These are phyloP conservation scores for Dryoscopus gambensis DNA, from an alignment of 2,113 vertebrate species.

Conservation along the genomic window DNA sequence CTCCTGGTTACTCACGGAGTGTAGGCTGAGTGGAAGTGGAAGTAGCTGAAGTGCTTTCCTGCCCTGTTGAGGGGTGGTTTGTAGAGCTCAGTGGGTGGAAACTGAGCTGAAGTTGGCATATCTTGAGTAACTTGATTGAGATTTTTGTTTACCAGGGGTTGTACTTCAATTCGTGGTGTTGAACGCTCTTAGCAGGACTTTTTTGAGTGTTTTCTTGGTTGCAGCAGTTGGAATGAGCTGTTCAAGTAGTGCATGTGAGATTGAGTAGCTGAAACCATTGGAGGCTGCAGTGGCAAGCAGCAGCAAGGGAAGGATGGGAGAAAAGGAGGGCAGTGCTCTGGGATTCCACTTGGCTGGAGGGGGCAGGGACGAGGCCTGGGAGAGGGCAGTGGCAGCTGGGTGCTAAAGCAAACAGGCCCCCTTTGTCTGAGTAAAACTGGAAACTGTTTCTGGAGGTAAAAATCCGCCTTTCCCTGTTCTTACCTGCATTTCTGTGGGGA, in stretches of 20 bases:
- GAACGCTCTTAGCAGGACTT: background rate
- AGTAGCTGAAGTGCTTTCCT: background rate
- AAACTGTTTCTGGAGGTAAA: background rate
- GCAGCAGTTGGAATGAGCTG: background rate
- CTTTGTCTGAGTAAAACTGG: background rate
- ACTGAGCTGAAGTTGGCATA: background rate
- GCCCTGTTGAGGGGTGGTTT: background rate
- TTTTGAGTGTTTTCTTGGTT: background rate
- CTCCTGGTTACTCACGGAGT: background rate
- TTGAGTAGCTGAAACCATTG: background rate
- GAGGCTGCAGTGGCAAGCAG: background rate
- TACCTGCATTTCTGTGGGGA: background rate
- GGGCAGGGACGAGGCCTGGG: background rate
- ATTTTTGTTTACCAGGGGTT: background rate
- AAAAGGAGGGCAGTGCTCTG: background rate
- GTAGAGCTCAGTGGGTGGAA: background rate
- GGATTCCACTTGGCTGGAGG: background rate
- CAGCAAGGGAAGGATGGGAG: background rate
- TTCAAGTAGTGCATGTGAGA: background rate
- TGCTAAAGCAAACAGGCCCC: background rate
- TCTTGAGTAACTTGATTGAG: background rate
- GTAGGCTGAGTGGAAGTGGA: background rate
- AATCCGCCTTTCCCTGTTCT: background rate
- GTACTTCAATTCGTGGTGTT: background rate
- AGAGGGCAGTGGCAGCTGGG: background rate